Percentiles rank a stretch among this genome's conserved stretches.
phyloP scores from a whole-genome alignment of 1,140 invertebrate species.

The Achatina immaculata region DNA sequence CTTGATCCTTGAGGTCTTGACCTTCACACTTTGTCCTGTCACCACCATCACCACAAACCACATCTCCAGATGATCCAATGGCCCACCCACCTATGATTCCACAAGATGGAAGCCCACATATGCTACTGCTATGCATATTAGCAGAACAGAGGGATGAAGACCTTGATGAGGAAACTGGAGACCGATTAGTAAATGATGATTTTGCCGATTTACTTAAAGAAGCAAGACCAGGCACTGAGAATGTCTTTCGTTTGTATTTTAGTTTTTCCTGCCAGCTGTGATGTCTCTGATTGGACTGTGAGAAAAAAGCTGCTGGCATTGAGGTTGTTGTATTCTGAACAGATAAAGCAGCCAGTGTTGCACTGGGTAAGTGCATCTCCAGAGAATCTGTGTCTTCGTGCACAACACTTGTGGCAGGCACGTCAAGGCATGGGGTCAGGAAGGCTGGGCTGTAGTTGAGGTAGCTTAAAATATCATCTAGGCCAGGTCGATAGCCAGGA shows the following conservation, averaged over 20 bases:
- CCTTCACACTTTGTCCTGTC: constrained; percentile 26
- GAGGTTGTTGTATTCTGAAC: not conserved
- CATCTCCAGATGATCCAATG: constrained; percentile 2
- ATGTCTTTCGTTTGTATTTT: constrained; percentile 36
- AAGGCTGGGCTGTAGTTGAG: constrained; percentile 83
- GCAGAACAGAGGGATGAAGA: constrained; percentile 14
- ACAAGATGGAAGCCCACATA: constrained; percentile 26
- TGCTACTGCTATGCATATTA: constrained; percentile 35
- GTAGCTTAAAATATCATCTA: constrained; percentile 84
- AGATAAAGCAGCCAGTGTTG: constrained; percentile 36
- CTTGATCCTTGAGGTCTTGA: constrained; percentile 50
- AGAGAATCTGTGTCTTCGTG: constrained; percentile 76
- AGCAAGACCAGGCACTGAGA: constrained; percentile 29
- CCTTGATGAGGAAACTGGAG: not conserved
- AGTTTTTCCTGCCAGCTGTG: constrained; percentile 39
- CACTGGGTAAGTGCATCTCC: constrained; percentile 67
- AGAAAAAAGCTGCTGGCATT: constrained; percentile 47
- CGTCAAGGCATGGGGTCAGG: constrained; percentile 83
- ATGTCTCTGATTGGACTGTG: constrained; percentile 52
- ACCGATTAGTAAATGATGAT: not conserved
- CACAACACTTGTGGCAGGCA: constrained; percentile 81
- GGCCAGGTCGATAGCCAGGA: constrained; percentile 79
- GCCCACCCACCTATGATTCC: not conserved
- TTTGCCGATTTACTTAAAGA: not conserved
- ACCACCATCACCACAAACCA: constrained; percentile 33